Base-by-base conservation (phyloP, 1,140 invertebrate species). In the Tenebrio molitor region DNA sequence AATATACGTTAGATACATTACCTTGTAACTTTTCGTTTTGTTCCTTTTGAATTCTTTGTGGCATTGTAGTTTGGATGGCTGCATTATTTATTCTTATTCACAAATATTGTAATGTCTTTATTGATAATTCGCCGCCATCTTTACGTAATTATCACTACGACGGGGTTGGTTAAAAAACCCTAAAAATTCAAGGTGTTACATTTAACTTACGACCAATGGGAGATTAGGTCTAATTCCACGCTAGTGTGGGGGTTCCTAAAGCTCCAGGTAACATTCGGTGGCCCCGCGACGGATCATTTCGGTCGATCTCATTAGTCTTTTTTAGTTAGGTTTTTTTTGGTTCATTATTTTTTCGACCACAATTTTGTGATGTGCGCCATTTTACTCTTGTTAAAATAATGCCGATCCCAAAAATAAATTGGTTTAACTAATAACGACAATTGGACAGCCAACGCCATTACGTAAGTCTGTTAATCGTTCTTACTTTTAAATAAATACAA, bases 21-120 rank as follows among this genome's bases (percentile, higher is more conserved):
- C 71, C 69, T 71, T 72, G 70, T 58, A 72, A 34, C 46, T 64
- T 74, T 67, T 58, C 39, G 63, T 71, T 42, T 65, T 39, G 66
- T 69, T 73, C 72, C 74, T 75, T 75, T 75, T 75, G 66, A 69
- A 69, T 41, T 69, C 53, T 44, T 12, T 64, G 42, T 33, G 34
- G 17, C 10, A 50, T 50, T 50, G 16, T 33, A 17, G 14, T 69
- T 69, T 34, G 42, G 67, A 29, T 53, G 21, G 19, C 15, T n/a
- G 62, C 25, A 14, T 33, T 66, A 66, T 66, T 41, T 39, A 65
- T 34, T 53, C 23, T 39, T 41, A 71, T 63, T 42, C n/a, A 16
- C 34, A 25, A 58, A 21, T 21, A 29, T 5, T 12, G 50, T 14
- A 58, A 58, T 58, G 15, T 58, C 23, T 58, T 23, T 16, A 33